These are phyloP conservation scores for Apamea monoglypha DNA, from an alignment of 2,888 invertebrate genomes.

Conservation along the genomic window DNA sequence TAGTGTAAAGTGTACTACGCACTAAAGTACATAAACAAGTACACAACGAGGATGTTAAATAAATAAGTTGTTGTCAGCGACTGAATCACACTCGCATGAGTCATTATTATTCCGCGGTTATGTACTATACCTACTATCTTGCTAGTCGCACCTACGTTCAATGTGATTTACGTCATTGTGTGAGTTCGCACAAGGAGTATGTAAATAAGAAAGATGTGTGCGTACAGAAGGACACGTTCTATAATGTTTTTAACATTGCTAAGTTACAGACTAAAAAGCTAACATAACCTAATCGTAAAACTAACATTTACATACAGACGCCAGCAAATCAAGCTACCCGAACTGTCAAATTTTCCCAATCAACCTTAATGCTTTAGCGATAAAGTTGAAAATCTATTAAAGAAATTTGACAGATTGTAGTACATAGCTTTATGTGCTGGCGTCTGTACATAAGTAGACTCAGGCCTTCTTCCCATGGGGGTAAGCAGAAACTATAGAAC, in stretches of 20 bases:
- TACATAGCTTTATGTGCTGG: no score
- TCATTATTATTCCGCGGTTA: constrained; percentile 42
- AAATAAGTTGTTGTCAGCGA: constrained; percentile 65
- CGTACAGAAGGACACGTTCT: not conserved
- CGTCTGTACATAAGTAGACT: no score
- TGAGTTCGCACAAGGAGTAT: constrained; percentile 34
- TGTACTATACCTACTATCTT: constrained; percentile 42
- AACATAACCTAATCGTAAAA: not conserved
- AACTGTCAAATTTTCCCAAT: no score
- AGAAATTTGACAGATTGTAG: no score
- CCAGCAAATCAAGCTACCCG: not conserved
- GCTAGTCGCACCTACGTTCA: constrained; percentile 23
- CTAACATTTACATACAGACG: not conserved
- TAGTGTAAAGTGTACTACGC: constrained; percentile 34
- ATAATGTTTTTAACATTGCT: not conserved
- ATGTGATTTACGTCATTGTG: constrained; percentile 57
- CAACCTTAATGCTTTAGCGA: no score
- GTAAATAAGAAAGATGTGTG: not conserved
- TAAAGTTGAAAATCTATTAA: no score
- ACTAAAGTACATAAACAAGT: constrained; percentile 34
- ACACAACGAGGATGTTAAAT: constrained; percentile 70
- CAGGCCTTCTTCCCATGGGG: no score
- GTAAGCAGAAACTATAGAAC: not conserved
- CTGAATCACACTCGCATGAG: constrained; percentile 65
- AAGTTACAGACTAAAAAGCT: not conserved